These are phyloP conservation scores for Tokudaia tokunoshimensis DNA, from an alignment of 2,797 vertebrate species.

Conservation along the genomic window DNA sequence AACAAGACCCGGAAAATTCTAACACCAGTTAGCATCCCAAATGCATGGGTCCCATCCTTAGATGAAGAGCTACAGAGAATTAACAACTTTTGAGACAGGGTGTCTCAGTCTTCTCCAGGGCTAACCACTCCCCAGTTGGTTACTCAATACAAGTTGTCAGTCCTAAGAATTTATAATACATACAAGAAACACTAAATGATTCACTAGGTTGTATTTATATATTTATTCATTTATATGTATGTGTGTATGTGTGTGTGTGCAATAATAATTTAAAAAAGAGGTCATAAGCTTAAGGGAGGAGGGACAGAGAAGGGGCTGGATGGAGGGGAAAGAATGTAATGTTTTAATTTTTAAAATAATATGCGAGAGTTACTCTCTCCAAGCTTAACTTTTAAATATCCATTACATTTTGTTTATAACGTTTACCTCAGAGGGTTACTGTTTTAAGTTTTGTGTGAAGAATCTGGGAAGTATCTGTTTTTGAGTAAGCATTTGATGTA, in stretches of 20 bases:
- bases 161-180: not conserved
- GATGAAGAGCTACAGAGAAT: not conserved
- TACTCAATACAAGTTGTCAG: not conserved
- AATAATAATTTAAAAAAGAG: not conserved
- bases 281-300: not conserved
- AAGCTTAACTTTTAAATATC: constrained; percentile 42
- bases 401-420: not conserved
- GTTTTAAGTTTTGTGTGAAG: not conserved
- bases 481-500: not conserved
- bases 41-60: not conserved
- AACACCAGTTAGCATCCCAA: not conserved
- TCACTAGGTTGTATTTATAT: not conserved
- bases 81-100: not conserved
- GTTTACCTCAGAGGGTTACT: not conserved
- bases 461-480: not conserved
- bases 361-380: not conserved
- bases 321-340: not conserved
- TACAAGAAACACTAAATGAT: not conserved
- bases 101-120: not conserved
- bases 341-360: not conserved
- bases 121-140: not conserved
- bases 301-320: not conserved
- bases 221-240: not conserved
- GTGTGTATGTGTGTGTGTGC: not conserved
- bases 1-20: not conserved